phyloP scores from a whole-genome alignment of 2,888 invertebrate species.

The Torymus auratus region DNA sequence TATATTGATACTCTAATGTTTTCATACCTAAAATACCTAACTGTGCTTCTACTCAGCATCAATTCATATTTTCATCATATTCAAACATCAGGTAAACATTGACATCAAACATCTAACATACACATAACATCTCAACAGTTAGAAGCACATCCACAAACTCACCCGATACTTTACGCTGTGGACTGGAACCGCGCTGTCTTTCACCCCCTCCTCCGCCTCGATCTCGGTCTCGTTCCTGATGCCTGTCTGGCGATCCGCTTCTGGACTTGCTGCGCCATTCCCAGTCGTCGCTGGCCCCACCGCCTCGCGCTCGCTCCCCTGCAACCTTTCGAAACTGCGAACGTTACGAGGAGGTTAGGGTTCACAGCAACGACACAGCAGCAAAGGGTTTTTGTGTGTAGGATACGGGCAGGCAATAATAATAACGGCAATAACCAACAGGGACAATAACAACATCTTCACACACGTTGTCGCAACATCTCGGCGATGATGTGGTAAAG shows the following conservation, averaged over 20 bases:
- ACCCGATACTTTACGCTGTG: constrained; percentile 69
- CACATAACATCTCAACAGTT: too few relatives aligned
- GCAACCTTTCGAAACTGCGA: constrained; percentile 77
- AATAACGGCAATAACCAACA: not conserved
- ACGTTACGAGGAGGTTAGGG: constrained; percentile 65
- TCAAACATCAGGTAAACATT: too few relatives aligned
- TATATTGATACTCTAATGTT: too few relatives aligned
- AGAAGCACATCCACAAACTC: constrained; percentile 36
- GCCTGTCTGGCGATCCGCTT: constrained; percentile 73
- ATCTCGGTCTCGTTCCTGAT: constrained; percentile 65
- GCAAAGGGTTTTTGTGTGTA: constrained; percentile 7
- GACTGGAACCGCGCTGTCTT: constrained; percentile 69
- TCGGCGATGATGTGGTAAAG: too few relatives aligned
- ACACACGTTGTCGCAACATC: too few relatives aligned
- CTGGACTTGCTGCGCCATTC: constrained; percentile 76
- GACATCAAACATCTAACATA: too few relatives aligned
- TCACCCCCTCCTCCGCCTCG: constrained; percentile 59
- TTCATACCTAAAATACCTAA: too few relatives aligned
- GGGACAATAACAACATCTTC: not conserved
- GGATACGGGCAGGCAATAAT: not conserved
- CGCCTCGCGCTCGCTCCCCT: constrained; percentile 68
- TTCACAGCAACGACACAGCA: constrained; percentile 46
- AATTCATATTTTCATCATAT: too few relatives aligned
- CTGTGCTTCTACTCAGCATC: too few relatives aligned
- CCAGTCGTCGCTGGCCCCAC: constrained; percentile 74